Evolutionary conservation across 2,797 vertebrate genomes (phyloP), one percentile per base, ranked within the genome.

Genomic region (Esox masquinongy): DNA sequence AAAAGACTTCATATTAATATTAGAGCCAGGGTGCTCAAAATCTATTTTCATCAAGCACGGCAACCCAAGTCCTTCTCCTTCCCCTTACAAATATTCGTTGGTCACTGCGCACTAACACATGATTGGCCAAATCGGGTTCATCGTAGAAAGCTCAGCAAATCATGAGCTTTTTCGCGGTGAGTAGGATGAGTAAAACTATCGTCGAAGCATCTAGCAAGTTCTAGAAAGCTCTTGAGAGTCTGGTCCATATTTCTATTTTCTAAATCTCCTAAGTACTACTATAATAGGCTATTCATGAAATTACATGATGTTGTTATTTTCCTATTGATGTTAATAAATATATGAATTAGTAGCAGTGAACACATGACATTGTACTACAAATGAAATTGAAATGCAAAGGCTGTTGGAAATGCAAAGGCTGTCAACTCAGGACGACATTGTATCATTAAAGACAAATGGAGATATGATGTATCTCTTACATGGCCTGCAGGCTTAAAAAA

Each of bases 111-210:
- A 22, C 9, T 8, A 26, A 4, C 19, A 31, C 19, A n/a, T 72
- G 31, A 72, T 72, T 72, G 70, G 70, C 31, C 36, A 1, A 36
- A 8, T 19, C 9, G 9, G 12, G 11, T 34, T 39, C 6, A 34
- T 72, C n/a, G 70, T n/a, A 19, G 29, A 56, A 12, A 36, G n/a
- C 51, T 22, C 51, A 59, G n/a, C 70, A 19, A 72, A 72, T 59
- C 31, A 36, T 6, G 36, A 14, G 31, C 17, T n/a, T 1, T 8
- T 59, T n/a, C 11, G 51, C 31, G 19, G 14, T n/a, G 19, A 59
- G 31, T 72, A n/a, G 29, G 70, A 36, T 59, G 70, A 72, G 0
- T 15, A 72, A 72, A 59, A 50, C 31, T 59, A 72, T 19, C 29
- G n/a, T n/a, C 31, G 24, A 34, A 22, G 7, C n/a, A 8, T n/a